A percentile compares a stretch with the other conserved stretches of the same genome.
Evolutionary conservation across 1,140 invertebrate genomes (phyloP).

Genomic region (Dinoponera quadriceps): DNA sequence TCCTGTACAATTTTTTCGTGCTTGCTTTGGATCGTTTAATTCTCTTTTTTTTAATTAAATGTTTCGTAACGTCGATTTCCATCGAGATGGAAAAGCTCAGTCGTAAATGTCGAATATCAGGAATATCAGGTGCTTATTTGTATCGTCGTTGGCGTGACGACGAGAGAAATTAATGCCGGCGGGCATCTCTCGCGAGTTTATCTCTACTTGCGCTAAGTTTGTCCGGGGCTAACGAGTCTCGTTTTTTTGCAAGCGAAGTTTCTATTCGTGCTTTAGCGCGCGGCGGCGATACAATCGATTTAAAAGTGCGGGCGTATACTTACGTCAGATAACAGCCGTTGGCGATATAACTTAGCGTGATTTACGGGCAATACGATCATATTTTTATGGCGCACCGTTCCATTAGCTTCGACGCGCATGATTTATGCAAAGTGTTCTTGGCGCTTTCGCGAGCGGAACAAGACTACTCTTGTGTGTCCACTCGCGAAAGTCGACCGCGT

Average conservation of each 20-base stretch:
- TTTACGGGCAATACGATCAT: slow-evolving; percentile 47
- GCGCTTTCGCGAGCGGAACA: slow-evolving; percentile 2
- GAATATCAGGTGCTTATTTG: no score
- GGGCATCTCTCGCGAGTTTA: slow-evolving; percentile 10
- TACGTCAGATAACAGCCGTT: slow-evolving; percentile 51
- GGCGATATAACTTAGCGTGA: slow-evolving; percentile 52
- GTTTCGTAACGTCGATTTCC: no score
- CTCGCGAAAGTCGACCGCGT: slow-evolving; percentile 20
- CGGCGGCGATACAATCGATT: slow-evolving; percentile 38
- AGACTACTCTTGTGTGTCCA: slow-evolving; percentile 39
- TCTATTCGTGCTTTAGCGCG: slow-evolving; percentile 13
- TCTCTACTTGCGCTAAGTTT: slow-evolving; percentile 21
- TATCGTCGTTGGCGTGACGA: neutral
- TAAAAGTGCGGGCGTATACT: slow-evolving; percentile 48
- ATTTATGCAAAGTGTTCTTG: slow-evolving; percentile 62
- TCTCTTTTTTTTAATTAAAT: no score
- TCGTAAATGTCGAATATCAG: no score
- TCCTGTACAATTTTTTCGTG: no score
- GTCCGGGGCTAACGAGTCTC: neutral
- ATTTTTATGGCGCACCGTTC: slow-evolving; percentile 55
- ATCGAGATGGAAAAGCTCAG: no score
- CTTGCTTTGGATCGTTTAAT: no score
- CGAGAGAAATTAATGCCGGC: slow-evolving; percentile 24
- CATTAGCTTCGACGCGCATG: slow-evolving; percentile 57
- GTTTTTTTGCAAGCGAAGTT: slow-evolving; percentile 1